A percentile compares a stretch with the other conserved stretches of the same genome.
Conservation (phyloP, 1,140 invertebrate genomes). For the Myzus persicae region DNA sequence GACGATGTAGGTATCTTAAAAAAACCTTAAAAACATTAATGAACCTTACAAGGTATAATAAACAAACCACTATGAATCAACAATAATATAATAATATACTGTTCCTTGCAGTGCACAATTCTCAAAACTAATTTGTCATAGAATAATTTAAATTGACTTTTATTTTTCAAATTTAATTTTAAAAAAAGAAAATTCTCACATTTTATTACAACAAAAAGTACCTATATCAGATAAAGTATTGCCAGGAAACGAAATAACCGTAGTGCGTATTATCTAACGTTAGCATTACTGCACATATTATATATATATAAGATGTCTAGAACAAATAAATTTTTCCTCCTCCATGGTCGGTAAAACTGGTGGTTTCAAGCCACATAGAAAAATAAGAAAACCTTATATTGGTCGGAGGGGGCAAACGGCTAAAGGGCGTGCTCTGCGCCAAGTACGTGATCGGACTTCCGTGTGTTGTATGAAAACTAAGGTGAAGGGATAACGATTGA, state of each 20-base stretch:
- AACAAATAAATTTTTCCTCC: constrained; percentile 5
- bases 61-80: not conserved
- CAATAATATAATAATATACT: not conserved
- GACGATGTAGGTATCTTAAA: not conserved
- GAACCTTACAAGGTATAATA: not conserved
- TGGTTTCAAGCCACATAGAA: constrained; percentile 13
- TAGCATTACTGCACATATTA: not conserved
- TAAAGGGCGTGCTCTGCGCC: constrained; percentile 50
- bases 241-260: not conserved
- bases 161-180: not conserved
- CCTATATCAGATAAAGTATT: not conserved
- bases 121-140: not conserved
- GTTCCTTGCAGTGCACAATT: not conserved
- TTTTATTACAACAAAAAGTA: constrained; percentile 1
- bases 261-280: not conserved
- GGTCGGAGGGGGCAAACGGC: constrained; percentile 15
- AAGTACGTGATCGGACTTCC: constrained; percentile 55
- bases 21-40: not conserved
- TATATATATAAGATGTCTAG: not conserved
- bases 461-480: not conserved
- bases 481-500: constrained; percentile 47
- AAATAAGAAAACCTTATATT: constrained; percentile 36
- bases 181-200: not conserved
- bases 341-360: not conserved
- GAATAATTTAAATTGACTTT: not conserved